Percentiles rank a stretch among this genome's conserved stretches.
Evolutionary conservation across 1,140 invertebrate genomes (phyloP).

Genomic region (Stegodyphus mimosarum): DNA sequence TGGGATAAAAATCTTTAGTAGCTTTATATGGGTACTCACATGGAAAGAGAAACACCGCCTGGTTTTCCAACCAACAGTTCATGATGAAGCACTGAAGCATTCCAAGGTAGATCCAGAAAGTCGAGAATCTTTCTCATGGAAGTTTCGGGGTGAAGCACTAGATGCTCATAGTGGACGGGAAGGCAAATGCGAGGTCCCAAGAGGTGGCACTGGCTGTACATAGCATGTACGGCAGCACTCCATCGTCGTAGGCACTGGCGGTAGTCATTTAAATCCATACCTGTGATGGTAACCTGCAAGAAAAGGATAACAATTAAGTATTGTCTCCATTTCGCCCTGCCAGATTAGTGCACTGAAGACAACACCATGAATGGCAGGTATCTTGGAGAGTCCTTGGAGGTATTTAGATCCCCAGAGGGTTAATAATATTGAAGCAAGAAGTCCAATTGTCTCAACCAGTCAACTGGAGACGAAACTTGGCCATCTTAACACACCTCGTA

Average conservation of each 20-base stretch:
- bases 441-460: no score
- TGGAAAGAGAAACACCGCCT: constrained; percentile 79
- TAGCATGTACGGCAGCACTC: constrained; percentile 93
- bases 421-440: no score
- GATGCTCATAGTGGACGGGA: constrained; percentile 94
- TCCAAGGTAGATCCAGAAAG: constrained; percentile 96
- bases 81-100: constrained; percentile 96
- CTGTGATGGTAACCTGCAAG: constrained; percentile 92
- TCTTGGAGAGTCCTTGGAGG: no score
- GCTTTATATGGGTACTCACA: neutral
- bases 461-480: no score
- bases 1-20: no score
- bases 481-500: no score
- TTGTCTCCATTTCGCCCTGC: no score
- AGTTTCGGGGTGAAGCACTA: constrained; percentile 90
- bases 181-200: constrained; percentile 84
- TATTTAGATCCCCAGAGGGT: no score
- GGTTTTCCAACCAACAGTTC: constrained; percentile 96
- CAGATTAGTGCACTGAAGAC: no score
- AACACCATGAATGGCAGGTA: no score
- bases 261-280: constrained; percentile 93
- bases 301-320: neutral
- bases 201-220: constrained; percentile 93
- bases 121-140: constrained; percentile 90
- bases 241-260: constrained; percentile 93